Evolutionary conservation across 2,113 vertebrate species (phyloP).

Genomic region (Gallinago paraguaiae): DNA sequence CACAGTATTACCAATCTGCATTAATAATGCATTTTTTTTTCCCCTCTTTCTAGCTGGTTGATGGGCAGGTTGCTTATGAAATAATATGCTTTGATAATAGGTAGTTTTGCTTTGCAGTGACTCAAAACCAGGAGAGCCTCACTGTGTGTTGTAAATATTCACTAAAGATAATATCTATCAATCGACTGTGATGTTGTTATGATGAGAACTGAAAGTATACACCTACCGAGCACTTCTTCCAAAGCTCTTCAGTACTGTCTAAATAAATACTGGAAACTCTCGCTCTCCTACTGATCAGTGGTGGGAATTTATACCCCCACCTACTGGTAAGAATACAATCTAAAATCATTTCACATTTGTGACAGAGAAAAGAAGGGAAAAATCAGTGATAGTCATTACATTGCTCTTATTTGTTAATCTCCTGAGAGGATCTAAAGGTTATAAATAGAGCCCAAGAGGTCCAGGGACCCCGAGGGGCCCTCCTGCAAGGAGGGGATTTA

Average conservation of each 20-base stretch:
- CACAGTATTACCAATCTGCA: not conserved
- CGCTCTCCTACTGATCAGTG: not conserved
- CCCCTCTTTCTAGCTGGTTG: not conserved
- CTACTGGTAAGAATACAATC: not conserved
- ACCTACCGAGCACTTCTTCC: not conserved
- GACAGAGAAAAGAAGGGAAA: not conserved
- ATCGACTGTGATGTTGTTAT: not conserved
- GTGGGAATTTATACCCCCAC: not conserved
- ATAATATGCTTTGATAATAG: constrained; percentile 9
- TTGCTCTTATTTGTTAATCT: not conserved
- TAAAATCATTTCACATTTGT: not conserved
- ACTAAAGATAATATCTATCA: not conserved
- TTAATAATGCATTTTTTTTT: not conserved
- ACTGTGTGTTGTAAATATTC: not conserved
- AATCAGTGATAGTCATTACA: not conserved
- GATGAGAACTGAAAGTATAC: not conserved
- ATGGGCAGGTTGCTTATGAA: constrained; percentile 24
- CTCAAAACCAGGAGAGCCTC: not conserved
- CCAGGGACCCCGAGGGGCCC: not conserved
- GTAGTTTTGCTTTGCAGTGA: not conserved
- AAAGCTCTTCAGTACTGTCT: not conserved
- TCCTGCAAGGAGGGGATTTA: not conserved
- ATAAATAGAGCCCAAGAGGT: not conserved
- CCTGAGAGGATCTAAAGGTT: not conserved
- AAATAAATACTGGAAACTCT: not conserved